Base-by-base conservation (phyloP, 2,888 invertebrate species). In the Hetaerina titia region DNA sequence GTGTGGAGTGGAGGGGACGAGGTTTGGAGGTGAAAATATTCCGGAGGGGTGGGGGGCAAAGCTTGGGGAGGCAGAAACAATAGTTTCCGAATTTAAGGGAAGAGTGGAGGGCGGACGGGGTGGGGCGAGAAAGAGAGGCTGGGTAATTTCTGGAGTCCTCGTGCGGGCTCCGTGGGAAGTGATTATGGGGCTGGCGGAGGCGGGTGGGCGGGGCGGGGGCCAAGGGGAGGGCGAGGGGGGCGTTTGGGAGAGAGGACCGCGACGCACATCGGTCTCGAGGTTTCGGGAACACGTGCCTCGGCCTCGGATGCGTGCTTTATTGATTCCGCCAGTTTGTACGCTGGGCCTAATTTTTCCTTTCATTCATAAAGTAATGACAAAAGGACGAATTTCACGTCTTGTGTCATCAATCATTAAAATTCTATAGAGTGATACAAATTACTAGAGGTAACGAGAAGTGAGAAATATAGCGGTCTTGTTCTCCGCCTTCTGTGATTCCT, bases 61-160 rank as follows among this genome's bases (percentile, higher is more conserved):
- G 69, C 0, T 69, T 69, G 9, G 69, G 69, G 17, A 1, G 90
- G 64, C 63, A 64, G 63, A 45, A 64, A 90, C 64, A 90, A 90
- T 90, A 69, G 90, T 64, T 89, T 90, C 69, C 92, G 56, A 92
- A 92, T 92, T 92, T 92, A 92, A 92, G 92, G 69, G 92, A 81
- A 31, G 31, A 81, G 17, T n/a, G 69, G 69, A 22, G 81, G 9
- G 81, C 17, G 60, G 60, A 1, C 5, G 60, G 60, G 60, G 11
- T 60, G 60, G 60, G 11, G 60, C 17, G 60, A 11, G 60, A 17
- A 60, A 17, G 17, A 17, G 17, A 60, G 60, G 60, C 60, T 5
- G 60, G 60, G 11, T 60, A 60, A 60, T 60, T 2, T 60, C 60
- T 11, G 60, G 60, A 6, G 69, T 45, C 45, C 45, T 45, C 45